Base-by-base conservation (phyloP, 2,113 vertebrate genomes). In the Myotis lucifugus region DNA sequence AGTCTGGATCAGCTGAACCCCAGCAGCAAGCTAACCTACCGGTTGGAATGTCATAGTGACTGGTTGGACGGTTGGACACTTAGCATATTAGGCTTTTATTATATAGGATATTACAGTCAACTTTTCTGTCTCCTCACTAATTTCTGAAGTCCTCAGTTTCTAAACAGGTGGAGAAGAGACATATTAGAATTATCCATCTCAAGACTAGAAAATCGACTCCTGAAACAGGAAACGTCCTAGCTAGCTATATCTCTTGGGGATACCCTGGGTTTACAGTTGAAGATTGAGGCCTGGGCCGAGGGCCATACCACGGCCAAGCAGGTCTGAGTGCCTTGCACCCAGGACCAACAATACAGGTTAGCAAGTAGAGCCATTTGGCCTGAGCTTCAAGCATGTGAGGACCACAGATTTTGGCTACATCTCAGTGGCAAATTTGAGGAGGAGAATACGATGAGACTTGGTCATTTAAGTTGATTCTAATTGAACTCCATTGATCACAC, bases 141-240 rank as follows among this genome's bases (percentile, higher is more conserved):
- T 84, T 73, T 76, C 50, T 73, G 23, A 76, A 73, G 37, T 54
- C 72, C 17, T 95, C 23, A 48, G 5, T 77, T 96, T 95, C 64
- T 64, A 56, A 95, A 70, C 11, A 54, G 18, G 3, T 37, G 29
- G 29, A 93, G 2, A 14, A 59, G 7, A 85, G 54, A 66, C 15
- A 50, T 78, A 50, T 83, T 82, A 72, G 66, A 87, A 90, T 88
- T 76, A 66, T 32, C 88, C 93, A 83, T 25, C 42, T 85, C 37
- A 56, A 67, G 15, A 84, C 32, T 54, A 73, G 85, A 88, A 95
- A 93, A 72, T 61, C 4, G 85, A 66, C 81, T 77, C 40, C 54
- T 84, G 81, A 96, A 93, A 96, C 72, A 92, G 37, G 77, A 93
- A 67, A 88, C 67, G 83, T 70, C 21, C 72, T 84, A 73, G 69